Conservation (phyloP, 2,888 invertebrate genomes). For the Ypsolopha scabrella region DNA sequence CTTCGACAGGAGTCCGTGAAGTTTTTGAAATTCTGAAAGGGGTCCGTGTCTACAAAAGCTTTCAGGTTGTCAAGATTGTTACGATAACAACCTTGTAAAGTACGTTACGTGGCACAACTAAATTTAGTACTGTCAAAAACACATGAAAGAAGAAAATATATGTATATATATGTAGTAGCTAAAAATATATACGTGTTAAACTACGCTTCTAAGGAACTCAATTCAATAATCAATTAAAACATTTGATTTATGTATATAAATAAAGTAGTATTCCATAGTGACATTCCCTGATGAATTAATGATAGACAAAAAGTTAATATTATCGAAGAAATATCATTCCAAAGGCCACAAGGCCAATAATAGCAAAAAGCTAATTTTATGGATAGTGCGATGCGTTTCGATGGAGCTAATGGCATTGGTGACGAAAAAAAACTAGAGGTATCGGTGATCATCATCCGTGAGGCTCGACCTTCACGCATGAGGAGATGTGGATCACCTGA, state of each 20-base stretch:
- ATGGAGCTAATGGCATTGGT: conserved; percentile 13
- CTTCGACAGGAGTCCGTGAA: too few relatives aligned
- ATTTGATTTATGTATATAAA: background rate
- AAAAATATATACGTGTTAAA: too few relatives aligned
- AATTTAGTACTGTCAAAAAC: background rate
- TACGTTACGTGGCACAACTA: too few relatives aligned
- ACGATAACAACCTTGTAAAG: too few relatives aligned
- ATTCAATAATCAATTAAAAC: background rate
- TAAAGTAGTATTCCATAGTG: background rate
- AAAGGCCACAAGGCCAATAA: conserved; percentile 5
- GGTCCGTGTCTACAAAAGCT: too few relatives aligned
- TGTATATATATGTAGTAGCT: too few relatives aligned
- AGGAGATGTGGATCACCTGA: conserved; percentile 5
- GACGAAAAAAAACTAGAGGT: conserved; percentile 9
- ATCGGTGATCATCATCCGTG: background rate
- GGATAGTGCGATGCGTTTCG: conserved; percentile 4
- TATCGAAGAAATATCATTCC: conserved; percentile 1
- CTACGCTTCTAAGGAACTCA: too few relatives aligned
- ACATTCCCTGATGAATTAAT: background rate
- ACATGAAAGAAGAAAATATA: too few relatives aligned
- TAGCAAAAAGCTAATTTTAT: conserved; percentile 3
- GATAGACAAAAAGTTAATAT: background rate
- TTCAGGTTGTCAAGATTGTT: too few relatives aligned
- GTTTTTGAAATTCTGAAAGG: too few relatives aligned
- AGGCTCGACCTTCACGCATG: conserved; percentile 10